phyloP scores from a whole-genome alignment of 2,888 invertebrate species.

The Sphinx pinastri region DNA sequence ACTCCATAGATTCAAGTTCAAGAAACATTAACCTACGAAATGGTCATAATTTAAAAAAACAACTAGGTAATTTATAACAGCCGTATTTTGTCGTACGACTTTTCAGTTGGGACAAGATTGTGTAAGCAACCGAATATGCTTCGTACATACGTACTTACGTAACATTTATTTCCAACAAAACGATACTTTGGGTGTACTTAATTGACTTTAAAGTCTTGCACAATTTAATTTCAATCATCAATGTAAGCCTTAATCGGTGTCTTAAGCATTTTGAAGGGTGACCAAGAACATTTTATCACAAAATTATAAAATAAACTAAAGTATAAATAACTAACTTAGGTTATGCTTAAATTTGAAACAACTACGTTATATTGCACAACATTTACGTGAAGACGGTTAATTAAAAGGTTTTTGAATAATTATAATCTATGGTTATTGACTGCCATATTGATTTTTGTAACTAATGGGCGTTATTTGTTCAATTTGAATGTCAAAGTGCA shows the following conservation, averaged over 20 bases:
- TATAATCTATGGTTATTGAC: background rate
- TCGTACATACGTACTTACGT: too few species aligned
- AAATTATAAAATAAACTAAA: background rate
- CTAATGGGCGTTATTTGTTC: too few species aligned
- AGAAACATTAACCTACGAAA: too few species aligned
- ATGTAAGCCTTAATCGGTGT: background rate
- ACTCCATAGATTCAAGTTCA: background rate
- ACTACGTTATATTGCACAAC: conserved; percentile 17
- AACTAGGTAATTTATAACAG: too few species aligned
- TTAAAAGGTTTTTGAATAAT: background rate
- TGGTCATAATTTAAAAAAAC: too few species aligned
- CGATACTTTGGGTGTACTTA: conserved; percentile 5
- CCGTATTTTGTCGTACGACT: too few species aligned
- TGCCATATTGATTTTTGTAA: background rate
- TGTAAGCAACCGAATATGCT: too few species aligned
- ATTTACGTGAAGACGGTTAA: background rate
- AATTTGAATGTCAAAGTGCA: background rate
- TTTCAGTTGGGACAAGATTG: too few species aligned
- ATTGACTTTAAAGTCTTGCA: conserved; percentile 4
- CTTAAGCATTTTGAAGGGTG: background rate
- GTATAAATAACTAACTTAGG: conserved; percentile 6
- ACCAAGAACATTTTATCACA: background rate
- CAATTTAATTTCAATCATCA: background rate
- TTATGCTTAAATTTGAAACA: background rate
- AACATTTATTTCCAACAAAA: background rate